Evolutionary conservation across 2,113 vertebrate species (phyloP).

Genomic region (Podocnemis expansa): DNA sequence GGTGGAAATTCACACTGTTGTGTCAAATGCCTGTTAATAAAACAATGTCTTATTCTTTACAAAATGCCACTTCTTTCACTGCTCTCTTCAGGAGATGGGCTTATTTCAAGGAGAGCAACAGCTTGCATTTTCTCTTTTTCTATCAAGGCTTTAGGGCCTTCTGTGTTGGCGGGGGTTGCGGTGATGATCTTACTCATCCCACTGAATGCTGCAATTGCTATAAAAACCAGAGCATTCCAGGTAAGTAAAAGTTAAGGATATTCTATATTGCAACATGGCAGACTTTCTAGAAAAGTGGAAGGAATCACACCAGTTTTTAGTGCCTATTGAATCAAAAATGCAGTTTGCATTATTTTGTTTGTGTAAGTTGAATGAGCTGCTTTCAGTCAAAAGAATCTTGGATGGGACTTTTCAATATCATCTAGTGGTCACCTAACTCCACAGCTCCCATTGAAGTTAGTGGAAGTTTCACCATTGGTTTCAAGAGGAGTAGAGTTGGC

Average conservation of each 20-base stretch:
- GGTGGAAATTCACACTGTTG: not conserved
- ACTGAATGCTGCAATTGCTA: constrained; percentile 90
- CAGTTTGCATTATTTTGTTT: not conserved
- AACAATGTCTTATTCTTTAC: not conserved
- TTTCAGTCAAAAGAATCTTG: not conserved
- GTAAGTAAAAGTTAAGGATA: constrained; percentile 65
- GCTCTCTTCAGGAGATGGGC: not conserved
- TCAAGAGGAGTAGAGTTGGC: not conserved
- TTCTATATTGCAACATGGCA: not conserved
- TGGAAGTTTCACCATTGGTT: not conserved
- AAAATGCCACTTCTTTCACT: not conserved
- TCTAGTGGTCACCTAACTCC: not conserved
- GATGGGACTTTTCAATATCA: not conserved
- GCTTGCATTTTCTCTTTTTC: not conserved
- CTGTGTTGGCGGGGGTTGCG: constrained; percentile 91
- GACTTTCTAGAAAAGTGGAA: not conserved
- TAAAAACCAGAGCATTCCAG: constrained; percentile 91
- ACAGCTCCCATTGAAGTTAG: not conserved
- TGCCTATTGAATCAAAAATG: not conserved
- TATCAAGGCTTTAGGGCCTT: constrained; percentile 87
- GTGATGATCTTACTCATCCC: constrained; percentile 95
- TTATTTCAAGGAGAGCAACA: not conserved
- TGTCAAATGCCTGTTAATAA: not conserved
- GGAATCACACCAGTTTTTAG: not conserved
- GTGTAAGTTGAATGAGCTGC: not conserved